phyloP scores from a whole-genome alignment of 2,888 invertebrate species.

The Eledona agricola region DNA sequence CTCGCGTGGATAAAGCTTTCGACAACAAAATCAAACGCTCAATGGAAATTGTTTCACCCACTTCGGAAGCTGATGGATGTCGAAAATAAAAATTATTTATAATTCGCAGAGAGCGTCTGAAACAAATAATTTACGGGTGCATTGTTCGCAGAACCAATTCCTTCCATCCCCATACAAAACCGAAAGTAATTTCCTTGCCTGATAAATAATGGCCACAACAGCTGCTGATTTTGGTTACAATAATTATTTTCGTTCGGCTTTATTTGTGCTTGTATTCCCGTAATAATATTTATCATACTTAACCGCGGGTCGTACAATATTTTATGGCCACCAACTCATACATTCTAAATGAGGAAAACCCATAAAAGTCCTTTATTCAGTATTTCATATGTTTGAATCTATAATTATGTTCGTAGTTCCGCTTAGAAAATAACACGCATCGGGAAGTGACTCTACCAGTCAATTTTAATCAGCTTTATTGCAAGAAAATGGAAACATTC shows the following conservation, averaged over 20 bases:
- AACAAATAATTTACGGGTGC: conserved; percentile 20
- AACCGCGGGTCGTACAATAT: no score
- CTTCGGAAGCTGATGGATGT: no score
- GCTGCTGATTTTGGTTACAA: conserved; percentile 7
- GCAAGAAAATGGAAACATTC: conserved; percentile 1
- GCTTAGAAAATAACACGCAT: no score
- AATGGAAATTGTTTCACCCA: conserved; percentile 10
- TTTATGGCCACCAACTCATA: no score
- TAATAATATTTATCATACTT: no score
- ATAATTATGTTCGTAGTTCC: no score
- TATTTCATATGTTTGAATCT: no score
- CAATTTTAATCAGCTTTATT: conserved; percentile 2
- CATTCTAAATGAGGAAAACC: no score
- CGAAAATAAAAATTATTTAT: conserved; percentile 8
- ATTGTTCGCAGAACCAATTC: conserved; percentile 23
- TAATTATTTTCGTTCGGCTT: conserved; percentile 4
- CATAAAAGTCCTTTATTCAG: no score
- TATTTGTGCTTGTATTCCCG: background rate
- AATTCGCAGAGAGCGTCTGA: conserved; percentile 4
- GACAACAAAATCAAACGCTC: conserved; percentile 17
- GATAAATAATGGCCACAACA: conserved; percentile 16
- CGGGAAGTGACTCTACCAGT: no score
- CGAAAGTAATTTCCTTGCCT: conserved; percentile 12
- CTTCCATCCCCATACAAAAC: conserved; percentile 5
- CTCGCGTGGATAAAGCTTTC: conserved; percentile 11